A percentile compares a stretch with the other conserved stretches of the same genome.
phyloP scores from a whole-genome alignment of 2,797 vertebrate genomes.

The Hemibagrus guttatus region DNA sequence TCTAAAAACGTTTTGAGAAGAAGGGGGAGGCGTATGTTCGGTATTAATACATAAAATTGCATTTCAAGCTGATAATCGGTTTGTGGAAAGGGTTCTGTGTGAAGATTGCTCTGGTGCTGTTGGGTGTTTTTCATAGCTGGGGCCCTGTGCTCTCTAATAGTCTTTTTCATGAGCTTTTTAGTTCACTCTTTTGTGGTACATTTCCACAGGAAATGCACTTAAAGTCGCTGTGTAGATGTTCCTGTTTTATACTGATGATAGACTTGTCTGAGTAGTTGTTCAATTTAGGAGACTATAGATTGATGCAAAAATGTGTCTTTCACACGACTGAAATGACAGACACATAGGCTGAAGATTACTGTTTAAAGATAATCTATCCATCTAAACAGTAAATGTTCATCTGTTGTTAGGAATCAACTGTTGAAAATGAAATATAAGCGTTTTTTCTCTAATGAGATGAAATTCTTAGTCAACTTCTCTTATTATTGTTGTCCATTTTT shows the following conservation, averaged over 20 bases:
- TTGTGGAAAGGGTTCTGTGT: conserved; percentile 63
- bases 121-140: conserved; percentile 59
- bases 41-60: conserved; percentile 83
- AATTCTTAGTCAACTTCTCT: neutral
- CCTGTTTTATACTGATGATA: conserved; percentile 44
- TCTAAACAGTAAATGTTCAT: neutral
- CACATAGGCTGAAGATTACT: conserved; percentile 4
- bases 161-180: conserved; percentile 71
- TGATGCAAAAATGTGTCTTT: conserved; percentile 13
- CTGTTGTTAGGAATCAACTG: neutral
- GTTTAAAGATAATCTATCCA: neutral
- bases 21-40: conserved; percentile 67
- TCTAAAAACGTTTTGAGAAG: conserved; percentile 60
- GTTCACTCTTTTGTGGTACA: conserved; percentile 62
- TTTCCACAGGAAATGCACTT: conserved; percentile 62
- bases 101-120: conserved; percentile 66
- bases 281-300: conserved; percentile 11
- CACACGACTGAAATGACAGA: neutral
- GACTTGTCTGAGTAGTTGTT: conserved; percentile 26
- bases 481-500: neutral
- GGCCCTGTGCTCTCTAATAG: conserved; percentile 72
- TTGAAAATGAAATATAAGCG: neutral
- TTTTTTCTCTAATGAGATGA: neutral
- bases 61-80: conserved; percentile 80
- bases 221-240: conserved; percentile 47